Conservation (phyloP, 2,888 invertebrate genomes). For the Heliconius hortense region DNA sequence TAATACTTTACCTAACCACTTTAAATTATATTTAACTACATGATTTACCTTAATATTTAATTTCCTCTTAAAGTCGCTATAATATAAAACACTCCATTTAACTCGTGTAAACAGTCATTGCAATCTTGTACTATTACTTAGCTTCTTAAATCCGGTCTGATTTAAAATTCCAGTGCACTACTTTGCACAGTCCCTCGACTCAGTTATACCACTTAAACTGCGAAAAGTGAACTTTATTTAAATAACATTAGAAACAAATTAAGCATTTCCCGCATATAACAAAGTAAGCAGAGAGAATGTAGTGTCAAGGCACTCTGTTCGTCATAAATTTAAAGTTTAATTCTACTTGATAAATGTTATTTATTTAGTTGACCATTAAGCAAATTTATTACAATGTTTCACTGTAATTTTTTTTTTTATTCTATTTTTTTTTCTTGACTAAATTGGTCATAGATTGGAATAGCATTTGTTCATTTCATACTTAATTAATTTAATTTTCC, state of each 20-base stretch:
- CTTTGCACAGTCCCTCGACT: conserved; percentile 17
- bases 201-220: conserved; percentile 24
- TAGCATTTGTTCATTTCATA: too few species aligned
- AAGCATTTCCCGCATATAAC: background rate
- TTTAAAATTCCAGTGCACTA: conserved; percentile 38
- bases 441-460: too few species aligned
- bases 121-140: conserved; percentile 29
- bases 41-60: background rate
- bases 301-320: background rate
- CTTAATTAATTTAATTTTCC: too few species aligned
- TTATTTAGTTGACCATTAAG: too few species aligned
- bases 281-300: background rate
- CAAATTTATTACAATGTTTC: too few species aligned
- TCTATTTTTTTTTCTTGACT: too few species aligned
- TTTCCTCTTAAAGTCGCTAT: background rate
- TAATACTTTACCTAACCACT: too few species aligned
- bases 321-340: too few species aligned
- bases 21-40: background rate
- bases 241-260: background rate
- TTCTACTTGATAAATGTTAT: too few species aligned
- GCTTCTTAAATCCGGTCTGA: conserved; percentile 33
- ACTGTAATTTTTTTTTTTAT: too few species aligned
- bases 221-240: background rate
- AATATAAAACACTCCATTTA: conserved; percentile 6
- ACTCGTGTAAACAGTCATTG: conserved; percentile 12